Base-by-base conservation (phyloP, 1,140 invertebrate species). In the Drosophila sechellia region DNA sequence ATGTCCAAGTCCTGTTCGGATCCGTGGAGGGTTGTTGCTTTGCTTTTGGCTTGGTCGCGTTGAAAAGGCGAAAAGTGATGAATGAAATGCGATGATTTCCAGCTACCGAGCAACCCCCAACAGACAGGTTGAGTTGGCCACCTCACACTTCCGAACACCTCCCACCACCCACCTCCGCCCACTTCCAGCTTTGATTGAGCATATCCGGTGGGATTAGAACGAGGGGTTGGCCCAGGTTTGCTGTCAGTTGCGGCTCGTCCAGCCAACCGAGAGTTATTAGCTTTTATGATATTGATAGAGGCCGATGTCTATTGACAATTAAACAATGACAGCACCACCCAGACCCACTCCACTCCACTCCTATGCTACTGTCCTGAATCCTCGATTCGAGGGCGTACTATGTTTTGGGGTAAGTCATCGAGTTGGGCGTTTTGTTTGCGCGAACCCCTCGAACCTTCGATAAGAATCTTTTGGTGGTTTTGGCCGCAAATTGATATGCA, bases 241-340 rank as follows among this genome's bases (percentile, higher is more conserved):
- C 75, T 77, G 53, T 54, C 70, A 49, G 61, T 58, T 56, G 34
- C 15, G 27, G 54, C 48, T 54, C 55, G 86, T 48, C 66, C 87
- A 91, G 69, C 83, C 90, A 91, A 87, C 81, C 80, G 90, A 83
- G 86, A 91, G 90, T 87, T 91, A 91, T 91, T 91, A 89, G 90
- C 90, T 91, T 91, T 87, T 85, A 87, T 91, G 83, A 80, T 81
- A 91, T 91, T 87, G 90, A 91, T 90, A 90, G 81, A 90, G 84
- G 75, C 78, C 80, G 85, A 90, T 84, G 86, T 90, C 90, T 91
- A 91, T 91, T 91, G 90, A 91, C 90, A 91, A 91, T 91, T 91
- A 91, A 90, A 91, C 90, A 91, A 91, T 91, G 84, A 61, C 59
- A 57, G 57, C 34, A 55, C 63, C 60, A 59, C 34, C 49, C 17